Evolutionary conservation across 2,797 vertebrate species (phyloP).

Genomic region (Spizella passerina): DNA sequence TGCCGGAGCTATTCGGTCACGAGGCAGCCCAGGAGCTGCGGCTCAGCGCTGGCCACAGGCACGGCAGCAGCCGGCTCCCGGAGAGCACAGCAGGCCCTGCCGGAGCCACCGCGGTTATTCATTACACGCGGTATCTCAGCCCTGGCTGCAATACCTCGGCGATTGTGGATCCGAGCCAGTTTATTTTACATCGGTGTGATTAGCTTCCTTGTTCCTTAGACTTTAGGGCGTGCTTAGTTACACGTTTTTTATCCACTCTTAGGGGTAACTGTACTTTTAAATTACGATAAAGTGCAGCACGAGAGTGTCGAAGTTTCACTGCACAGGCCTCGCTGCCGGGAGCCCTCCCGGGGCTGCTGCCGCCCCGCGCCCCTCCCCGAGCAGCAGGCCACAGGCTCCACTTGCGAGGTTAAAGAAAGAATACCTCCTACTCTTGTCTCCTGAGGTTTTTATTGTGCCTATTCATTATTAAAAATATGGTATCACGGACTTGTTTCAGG

Average conservation of each 20-base stretch:
- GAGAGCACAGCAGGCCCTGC: not conserved
- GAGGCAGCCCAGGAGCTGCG: not conserved
- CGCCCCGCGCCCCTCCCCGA: fast-evolving
- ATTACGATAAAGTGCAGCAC: fast-evolving
- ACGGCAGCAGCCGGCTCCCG: not conserved
- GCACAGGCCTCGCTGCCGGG: fast-evolving
- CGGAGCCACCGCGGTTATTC: not conserved
- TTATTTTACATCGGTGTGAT: not conserved
- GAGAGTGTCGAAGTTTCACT: not conserved
- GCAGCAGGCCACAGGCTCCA: fast-evolving
- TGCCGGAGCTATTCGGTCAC: not conserved
- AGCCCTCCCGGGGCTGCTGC: not conserved
- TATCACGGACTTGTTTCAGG: not conserved
- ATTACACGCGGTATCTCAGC: not conserved
- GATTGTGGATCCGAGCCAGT: not conserved
- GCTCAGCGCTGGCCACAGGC: not conserved
- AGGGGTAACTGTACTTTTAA: not conserved
- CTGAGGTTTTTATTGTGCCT: not conserved
- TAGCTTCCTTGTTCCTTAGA: not conserved
- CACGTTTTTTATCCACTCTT: not conserved
- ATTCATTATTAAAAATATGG: not conserved
- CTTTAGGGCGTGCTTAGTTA: not conserved
- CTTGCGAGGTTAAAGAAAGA: not conserved
- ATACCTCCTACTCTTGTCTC: not conserved
- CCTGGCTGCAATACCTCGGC: not conserved